phyloP scores from a whole-genome alignment of 2,888 invertebrate species.

The Meganola albula region DNA sequence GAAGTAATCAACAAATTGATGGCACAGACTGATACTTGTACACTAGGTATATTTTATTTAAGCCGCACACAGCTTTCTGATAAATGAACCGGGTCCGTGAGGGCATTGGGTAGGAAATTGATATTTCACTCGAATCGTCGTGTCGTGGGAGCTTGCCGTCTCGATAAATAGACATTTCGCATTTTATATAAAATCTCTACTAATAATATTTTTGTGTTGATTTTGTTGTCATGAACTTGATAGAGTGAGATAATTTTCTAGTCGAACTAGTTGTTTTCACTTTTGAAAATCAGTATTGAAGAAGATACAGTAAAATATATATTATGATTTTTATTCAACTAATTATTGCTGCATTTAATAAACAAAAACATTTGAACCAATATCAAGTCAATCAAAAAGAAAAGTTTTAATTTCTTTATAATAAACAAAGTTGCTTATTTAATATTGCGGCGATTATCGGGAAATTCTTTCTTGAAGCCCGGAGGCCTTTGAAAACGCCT shows the following conservation, averaged over 20 bases:
- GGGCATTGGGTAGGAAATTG: constrained; percentile 58
- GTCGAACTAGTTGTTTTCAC: no score
- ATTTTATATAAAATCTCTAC: constrained; percentile 22
- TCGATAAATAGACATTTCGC: constrained; percentile 26
- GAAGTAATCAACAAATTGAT: constrained; percentile 20
- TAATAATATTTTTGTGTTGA: constrained; percentile 10
- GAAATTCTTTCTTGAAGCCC: constrained; percentile 46
- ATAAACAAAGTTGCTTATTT: constrained; percentile 52
- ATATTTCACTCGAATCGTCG: constrained; percentile 56
- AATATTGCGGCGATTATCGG: constrained; percentile 57
- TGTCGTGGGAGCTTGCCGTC: constrained; percentile 29
- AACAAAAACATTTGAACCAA: no score
- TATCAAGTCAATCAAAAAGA: no score
- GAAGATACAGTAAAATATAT: no score
- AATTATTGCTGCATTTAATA: no score
- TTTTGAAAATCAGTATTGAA: no score
- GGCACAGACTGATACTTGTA: constrained; percentile 11
- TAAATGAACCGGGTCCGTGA: constrained; percentile 49
- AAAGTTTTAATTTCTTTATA: constrained; percentile 52
- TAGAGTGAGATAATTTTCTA: no score
- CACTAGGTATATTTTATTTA: constrained; percentile 36
- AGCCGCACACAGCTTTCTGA: constrained; percentile 37
- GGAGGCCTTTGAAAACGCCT: constrained; percentile 34
- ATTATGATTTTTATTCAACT: no score
- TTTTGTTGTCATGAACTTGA: not conserved